Evolutionary conservation across 2,888 invertebrate species (phyloP).

Genomic region (Apeira syringaria): DNA sequence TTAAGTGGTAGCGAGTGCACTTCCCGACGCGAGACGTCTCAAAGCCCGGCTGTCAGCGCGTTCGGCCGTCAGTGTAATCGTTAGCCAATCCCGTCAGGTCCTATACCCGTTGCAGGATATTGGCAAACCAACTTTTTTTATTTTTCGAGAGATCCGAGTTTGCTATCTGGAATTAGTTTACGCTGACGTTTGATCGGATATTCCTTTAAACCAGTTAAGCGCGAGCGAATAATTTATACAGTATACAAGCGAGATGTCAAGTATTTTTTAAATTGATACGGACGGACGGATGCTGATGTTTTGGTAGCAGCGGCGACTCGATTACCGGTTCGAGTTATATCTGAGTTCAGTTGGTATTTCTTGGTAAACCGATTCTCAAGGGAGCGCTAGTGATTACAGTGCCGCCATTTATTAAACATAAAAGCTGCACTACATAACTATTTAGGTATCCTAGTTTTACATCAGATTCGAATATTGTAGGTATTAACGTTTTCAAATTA

Average conservation of each 20-base stretch:
- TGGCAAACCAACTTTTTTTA: constrained; percentile 49
- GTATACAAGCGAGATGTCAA: constrained; percentile 50
- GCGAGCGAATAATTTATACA: constrained; percentile 56
- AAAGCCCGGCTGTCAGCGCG: constrained; percentile 34
- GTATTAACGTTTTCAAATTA: no score
- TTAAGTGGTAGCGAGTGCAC: constrained; percentile 19
- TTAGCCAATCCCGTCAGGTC: constrained; percentile 62
- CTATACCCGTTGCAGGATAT: constrained; percentile 54
- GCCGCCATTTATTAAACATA: no score
- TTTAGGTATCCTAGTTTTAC: no score
- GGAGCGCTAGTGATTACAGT: no score
- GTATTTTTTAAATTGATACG: constrained; percentile 53
- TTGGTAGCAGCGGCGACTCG: constrained; percentile 25
- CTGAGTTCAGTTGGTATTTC: no score
- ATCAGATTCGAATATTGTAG: no score
- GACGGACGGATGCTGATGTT: constrained; percentile 48
- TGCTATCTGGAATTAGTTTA: constrained; percentile 79
- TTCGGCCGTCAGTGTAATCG: constrained; percentile 73
- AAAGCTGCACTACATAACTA: no score
- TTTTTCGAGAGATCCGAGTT: constrained; percentile 71
- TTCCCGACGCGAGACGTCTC: constrained; percentile 31
- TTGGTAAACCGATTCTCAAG: no score
- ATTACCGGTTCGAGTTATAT: constrained; percentile 29
- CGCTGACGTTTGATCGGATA: constrained; percentile 78
- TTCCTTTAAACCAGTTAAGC: constrained; percentile 75